phyloP scores from a whole-genome alignment of 2,113 vertebrate species.

The Sapayoa aenigma region DNA sequence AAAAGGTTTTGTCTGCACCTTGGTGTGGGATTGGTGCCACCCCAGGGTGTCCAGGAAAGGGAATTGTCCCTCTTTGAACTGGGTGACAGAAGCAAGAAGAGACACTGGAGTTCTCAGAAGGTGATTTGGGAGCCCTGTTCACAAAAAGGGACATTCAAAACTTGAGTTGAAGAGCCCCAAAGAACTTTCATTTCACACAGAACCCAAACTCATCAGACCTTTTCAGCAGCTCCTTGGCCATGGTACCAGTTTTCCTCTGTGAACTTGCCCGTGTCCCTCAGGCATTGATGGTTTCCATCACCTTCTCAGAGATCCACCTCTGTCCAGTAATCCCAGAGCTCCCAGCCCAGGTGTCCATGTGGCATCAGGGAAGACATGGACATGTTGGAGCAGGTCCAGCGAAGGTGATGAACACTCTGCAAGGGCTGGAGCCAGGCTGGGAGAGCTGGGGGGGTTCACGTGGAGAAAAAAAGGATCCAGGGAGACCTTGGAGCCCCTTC shows the following conservation, averaged over 20 bases:
- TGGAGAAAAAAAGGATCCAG: not conserved
- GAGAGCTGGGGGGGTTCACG: not conserved
- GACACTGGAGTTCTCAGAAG: not conserved
- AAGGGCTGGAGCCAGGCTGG: not conserved
- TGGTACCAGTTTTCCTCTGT: not conserved
- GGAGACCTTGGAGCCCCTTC: not conserved
- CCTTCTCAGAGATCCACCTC: not conserved
- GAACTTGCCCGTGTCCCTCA: not conserved
- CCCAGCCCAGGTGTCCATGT: not conserved
- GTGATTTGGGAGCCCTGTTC: not conserved
- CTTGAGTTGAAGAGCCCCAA: not conserved
- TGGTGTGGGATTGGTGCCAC: not conserved
- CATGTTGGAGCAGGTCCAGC: not conserved
- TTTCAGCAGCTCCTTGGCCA: not conserved
- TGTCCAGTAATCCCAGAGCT: not conserved
- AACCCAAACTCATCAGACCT: not conserved
- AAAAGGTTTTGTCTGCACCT: not conserved
- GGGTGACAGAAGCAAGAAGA: not conserved
- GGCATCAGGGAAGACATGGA: not conserved
- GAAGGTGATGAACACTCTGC: rapidly evolving
- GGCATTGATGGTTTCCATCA: not conserved
- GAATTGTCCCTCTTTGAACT: not conserved
- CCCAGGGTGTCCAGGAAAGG: not conserved
- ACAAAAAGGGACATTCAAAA: not conserved
- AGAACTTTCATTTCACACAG: not conserved